A percentile compares a stretch with the other conserved stretches of the same genome.
Conservation (phyloP, 2,797 vertebrate genomes). For the Stomatorhinus walkeri region DNA sequence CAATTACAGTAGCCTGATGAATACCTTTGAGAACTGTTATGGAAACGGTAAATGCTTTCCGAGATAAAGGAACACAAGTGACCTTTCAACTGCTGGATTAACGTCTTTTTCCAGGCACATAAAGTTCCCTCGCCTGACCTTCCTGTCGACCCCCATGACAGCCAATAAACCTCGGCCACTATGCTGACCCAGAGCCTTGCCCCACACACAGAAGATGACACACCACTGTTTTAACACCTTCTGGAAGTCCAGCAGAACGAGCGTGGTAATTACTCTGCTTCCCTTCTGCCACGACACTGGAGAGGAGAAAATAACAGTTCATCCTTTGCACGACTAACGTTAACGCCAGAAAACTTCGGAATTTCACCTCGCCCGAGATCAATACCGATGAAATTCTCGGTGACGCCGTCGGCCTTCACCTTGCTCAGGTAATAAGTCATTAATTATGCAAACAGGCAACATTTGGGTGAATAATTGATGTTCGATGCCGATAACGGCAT, state of each 20-base stretch:
- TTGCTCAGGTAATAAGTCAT: constrained; percentile 23
- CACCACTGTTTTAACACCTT: neutral
- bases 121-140: constrained; percentile 39
- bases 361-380: neutral
- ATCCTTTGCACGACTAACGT: neutral
- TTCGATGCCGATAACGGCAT: neutral
- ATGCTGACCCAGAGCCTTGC: neutral
- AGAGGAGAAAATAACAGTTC: neutral
- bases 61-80: constrained; percentile 66
- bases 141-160: constrained; percentile 32
- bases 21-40: constrained; percentile 67
- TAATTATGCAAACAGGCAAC: constrained; percentile 33
- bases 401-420: neutral
- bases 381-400: neutral
- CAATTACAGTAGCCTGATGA: constrained; percentile 63
- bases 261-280: neutral
- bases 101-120: constrained; percentile 63
- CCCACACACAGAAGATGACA: neutral
- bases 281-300: neutral
- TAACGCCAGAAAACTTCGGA: neutral
- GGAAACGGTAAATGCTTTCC: constrained; percentile 61
- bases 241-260: neutral
- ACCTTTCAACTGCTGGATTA: constrained; percentile 64
- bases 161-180: constrained; percentile 21
- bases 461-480: constrained; percentile 40